phyloP scores from a whole-genome alignment of 2,797 vertebrate species.

The Rhinatrema bivittatum region DNA sequence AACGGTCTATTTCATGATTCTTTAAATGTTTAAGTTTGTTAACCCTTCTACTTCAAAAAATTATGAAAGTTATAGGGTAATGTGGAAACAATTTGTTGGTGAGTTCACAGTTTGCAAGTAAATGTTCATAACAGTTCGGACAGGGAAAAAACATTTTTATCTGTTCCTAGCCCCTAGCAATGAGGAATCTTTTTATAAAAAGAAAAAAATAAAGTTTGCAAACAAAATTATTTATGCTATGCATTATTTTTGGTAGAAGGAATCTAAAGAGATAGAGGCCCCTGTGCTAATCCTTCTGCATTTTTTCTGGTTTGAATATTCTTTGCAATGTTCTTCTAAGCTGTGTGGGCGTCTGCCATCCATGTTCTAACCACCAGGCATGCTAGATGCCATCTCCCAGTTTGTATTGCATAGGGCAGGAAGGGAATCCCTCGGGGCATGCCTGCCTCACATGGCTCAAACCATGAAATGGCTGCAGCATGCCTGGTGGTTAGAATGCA shows the following conservation, averaged over 20 bases:
- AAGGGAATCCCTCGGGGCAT: too few species aligned
- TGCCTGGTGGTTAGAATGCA: too few species aligned
- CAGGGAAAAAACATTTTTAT: not conserved
- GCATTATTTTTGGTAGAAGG: not conserved
- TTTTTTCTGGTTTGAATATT: too few species aligned
- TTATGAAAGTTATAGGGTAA: constrained; percentile 27
- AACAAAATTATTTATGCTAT: fast-evolving
- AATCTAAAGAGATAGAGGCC: fast-evolving
- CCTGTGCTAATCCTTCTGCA: not conserved
- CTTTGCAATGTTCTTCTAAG: too few species aligned
- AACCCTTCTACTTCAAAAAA: constrained; percentile 47
- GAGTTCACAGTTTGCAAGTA: constrained; percentile 33
- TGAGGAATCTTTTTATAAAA: not conserved
- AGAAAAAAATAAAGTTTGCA: fast-evolving
- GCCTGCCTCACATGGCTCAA: too few species aligned
- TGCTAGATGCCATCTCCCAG: too few species aligned
- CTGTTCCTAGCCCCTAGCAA: not conserved
- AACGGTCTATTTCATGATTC: constrained; percentile 62
- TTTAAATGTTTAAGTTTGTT: constrained; percentile 59
- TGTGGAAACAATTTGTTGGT: constrained; percentile 56
- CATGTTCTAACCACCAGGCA: too few species aligned
- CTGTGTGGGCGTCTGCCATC: too few species aligned
- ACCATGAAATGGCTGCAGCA: too few species aligned
- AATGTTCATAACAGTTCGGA: not conserved
- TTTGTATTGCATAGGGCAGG: too few species aligned